Conservation (phyloP, 2,113 vertebrate species). For the Cheirogaleus medius region DNA sequence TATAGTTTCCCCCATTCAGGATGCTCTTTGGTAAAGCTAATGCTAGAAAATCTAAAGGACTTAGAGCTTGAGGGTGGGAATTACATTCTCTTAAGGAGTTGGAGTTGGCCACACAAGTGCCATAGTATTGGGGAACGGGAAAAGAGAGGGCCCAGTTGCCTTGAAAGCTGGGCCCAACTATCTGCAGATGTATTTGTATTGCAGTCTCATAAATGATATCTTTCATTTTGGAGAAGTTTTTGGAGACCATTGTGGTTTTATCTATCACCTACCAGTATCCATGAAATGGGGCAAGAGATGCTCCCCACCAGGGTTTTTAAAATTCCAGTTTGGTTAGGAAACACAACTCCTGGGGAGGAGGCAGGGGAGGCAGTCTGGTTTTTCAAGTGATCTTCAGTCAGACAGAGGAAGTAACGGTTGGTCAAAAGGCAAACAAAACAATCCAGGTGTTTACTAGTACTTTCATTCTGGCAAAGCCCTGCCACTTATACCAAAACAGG, state of each 20-base stretch:
- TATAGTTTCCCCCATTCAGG: slow-evolving; percentile 41
- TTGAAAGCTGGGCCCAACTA: neutral
- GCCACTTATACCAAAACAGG: neutral
- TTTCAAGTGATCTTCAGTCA: slow-evolving; percentile 10
- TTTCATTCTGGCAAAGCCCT: neutral
- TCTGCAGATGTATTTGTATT: neutral
- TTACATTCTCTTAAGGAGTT: slow-evolving; percentile 35
- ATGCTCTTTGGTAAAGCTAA: slow-evolving; percentile 47
- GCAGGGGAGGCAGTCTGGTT: neutral
- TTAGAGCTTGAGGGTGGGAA: slow-evolving; percentile 69
- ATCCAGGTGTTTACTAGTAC: neutral
- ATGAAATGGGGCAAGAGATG: neutral
- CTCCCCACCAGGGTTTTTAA: neutral
- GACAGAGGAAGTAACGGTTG: neutral
- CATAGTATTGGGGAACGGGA: neutral
- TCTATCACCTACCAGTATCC: neutral
- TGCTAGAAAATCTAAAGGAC: slow-evolving; percentile 47
- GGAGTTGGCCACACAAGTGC: slow-evolving; percentile 41
- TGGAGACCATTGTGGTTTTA: neutral
- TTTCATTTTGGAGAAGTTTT: slow-evolving; percentile 16
- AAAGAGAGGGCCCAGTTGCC: neutral
- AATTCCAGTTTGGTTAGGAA: slow-evolving; percentile 14
- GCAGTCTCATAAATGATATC: neutral
- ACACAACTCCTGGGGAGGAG: neutral
- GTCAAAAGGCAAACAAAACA: neutral